Conservation (phyloP, 2,888 invertebrate genomes). For the Caenorhabditis imperialis region DNA sequence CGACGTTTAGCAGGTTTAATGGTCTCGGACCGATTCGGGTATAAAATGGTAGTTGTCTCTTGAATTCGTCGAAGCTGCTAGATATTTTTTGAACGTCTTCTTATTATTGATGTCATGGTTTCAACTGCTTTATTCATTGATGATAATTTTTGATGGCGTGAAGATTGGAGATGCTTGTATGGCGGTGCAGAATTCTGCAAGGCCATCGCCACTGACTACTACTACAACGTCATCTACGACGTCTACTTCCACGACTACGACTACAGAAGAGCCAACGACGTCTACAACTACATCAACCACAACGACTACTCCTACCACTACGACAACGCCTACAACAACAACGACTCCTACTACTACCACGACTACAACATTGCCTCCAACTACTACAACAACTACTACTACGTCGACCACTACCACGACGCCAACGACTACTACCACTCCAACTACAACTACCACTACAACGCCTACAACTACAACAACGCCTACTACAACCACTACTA, state of each 20-base stretch:
- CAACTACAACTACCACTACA: conserved; percentile 4
- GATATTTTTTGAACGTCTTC: conserved; percentile 1
- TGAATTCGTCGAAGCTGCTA: too few relatives aligned
- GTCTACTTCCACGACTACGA: conserved; percentile 2
- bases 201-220: too few relatives aligned
- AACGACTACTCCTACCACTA: conserved; percentile 4
- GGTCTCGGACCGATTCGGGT: too few relatives aligned
- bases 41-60: too few relatives aligned
- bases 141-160: not conserved
- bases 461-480: conserved; percentile 1
- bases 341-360: conserved; percentile 17
- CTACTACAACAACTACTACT: conserved; percentile 18
- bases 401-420: conserved; percentile 13
- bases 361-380: conserved; percentile 1
- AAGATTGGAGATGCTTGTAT: conserved; percentile 4
- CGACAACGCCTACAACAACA: conserved; percentile 14
- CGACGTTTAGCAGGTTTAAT: too few relatives aligned
- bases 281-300: not conserved
- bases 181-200: not conserved
- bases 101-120: conserved; percentile 32
- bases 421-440: conserved; percentile 7
- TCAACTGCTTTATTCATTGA: not conserved
- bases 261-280: not conserved
- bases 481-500: conserved; percentile 7
- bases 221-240: not conserved